These are phyloP conservation scores for Ibycter americanus DNA, from an alignment of 2,797 vertebrate genomes.

Conservation along the genomic window DNA sequence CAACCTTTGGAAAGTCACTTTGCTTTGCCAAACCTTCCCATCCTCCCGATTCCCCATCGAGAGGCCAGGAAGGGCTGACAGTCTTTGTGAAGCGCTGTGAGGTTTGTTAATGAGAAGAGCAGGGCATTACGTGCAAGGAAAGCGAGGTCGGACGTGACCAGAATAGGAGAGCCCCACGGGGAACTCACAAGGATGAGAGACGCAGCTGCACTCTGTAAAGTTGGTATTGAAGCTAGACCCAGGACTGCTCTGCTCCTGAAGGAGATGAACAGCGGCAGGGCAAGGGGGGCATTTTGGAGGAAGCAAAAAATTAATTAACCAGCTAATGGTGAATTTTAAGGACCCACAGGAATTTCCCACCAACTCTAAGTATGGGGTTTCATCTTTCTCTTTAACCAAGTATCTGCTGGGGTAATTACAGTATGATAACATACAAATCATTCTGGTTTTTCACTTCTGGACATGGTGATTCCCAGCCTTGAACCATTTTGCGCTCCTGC, in stretches of 20 bases:
- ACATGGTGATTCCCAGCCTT: neutral
- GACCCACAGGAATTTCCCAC: conserved; percentile 5
- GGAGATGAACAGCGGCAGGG: neutral
- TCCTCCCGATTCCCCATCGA: neutral
- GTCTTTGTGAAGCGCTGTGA: neutral
- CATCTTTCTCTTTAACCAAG: neutral
- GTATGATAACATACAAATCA: neutral
- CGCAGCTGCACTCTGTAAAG: conserved; percentile 36
- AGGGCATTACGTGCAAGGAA: neutral
- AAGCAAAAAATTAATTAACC: neutral
- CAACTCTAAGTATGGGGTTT: neutral
- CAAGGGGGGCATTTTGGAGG: neutral
- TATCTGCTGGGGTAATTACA: neutral
- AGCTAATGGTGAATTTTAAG: neutral
- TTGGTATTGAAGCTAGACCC: neutral
- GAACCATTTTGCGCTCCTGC: neutral
- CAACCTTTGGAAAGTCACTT: neutral
- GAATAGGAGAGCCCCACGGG: conserved; percentile 49
- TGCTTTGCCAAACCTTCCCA: neutral
- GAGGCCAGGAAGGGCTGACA: neutral
- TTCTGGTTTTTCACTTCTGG: neutral
- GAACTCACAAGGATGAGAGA: neutral
- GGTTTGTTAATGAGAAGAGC: conserved; percentile 4
- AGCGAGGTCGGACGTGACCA: conserved; percentile 28
- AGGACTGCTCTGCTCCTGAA: neutral